Evolutionary conservation across 2,113 vertebrate genomes (phyloP).

Genomic region (Phrynosoma blainvillii): DNA sequence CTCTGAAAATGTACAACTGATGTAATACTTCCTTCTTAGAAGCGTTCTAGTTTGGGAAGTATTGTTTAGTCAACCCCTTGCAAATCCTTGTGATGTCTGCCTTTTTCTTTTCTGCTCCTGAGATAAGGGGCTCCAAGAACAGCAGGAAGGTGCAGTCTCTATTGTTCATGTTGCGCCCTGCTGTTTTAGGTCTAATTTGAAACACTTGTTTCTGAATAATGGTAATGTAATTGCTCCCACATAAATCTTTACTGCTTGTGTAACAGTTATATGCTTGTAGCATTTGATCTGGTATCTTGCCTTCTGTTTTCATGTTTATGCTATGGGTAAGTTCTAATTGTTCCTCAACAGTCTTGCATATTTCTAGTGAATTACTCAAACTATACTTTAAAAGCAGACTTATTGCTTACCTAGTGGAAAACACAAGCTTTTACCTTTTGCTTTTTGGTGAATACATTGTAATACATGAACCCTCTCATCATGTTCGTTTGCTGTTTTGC

Average conservation of each 20-base stretch:
- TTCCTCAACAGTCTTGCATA: background rate
- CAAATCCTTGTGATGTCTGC: slow-evolving; percentile 41
- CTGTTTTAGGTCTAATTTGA: background rate
- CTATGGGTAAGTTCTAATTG: background rate
- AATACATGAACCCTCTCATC: background rate
- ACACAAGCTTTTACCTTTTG: background rate
- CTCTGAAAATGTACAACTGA: slow-evolving; percentile 4
- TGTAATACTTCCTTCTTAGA: slow-evolving; percentile 19
- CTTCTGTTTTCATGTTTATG: background rate
- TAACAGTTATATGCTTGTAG: background rate
- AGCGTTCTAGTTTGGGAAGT: background rate
- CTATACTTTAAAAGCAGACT: background rate
- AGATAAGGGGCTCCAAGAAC: slow-evolving; percentile 21
- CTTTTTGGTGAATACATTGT: background rate
- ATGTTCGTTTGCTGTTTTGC: slow-evolving; percentile 62
- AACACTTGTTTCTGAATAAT: background rate
- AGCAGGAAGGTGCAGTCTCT: background rate
- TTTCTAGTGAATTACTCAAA: background rate
- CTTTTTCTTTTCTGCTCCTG: background rate
- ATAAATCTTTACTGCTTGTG: background rate
- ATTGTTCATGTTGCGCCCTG: background rate
- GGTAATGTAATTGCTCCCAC: background rate
- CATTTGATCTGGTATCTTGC: background rate
- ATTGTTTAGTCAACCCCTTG: slow-evolving; percentile 25
- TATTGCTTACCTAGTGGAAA: background rate